These are phyloP conservation scores for Dicentrarchus labrax DNA, from an alignment of 2,113 vertebrate species.

Conservation along the genomic window DNA sequence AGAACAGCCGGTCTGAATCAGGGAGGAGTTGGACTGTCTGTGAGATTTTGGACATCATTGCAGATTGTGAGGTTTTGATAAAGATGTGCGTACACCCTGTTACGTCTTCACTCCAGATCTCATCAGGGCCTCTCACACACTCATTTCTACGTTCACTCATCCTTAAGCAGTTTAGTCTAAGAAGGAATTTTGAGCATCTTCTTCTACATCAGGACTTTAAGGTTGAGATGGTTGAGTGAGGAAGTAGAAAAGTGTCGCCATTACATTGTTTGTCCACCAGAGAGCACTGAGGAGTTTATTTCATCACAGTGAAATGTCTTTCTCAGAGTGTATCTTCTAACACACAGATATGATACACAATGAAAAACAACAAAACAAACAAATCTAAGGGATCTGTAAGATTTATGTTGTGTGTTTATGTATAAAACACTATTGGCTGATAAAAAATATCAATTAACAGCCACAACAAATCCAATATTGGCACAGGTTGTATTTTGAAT, in stretches of 20 bases:
- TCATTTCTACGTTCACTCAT: background rate
- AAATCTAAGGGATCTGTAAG: background rate
- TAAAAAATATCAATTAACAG: background rate
- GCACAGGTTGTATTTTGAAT: background rate
- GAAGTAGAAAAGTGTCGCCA: background rate
- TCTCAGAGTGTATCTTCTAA: background rate
- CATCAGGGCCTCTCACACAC: background rate
- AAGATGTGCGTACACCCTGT: slow-evolving; percentile 74
- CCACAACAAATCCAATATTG: background rate
- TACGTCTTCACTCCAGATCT: background rate
- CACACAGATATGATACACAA: background rate
- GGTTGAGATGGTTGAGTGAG: background rate
- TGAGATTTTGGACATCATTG: slow-evolving; percentile 61
- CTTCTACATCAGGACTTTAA: background rate
- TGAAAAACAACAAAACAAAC: background rate
- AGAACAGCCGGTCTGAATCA: slow-evolving; percentile 26
- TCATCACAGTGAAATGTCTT: background rate
- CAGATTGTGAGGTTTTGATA: slow-evolving; percentile 81
- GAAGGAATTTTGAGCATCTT: background rate
- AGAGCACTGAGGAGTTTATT: background rate
- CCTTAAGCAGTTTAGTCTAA: background rate
- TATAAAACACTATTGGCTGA: too few relatives aligned
- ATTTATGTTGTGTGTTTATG: background rate
- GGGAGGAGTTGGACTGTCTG: background rate
- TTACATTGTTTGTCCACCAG: background rate